Base-by-base conservation (phyloP, 1,140 invertebrate species). In the Nymphalis io region DNA sequence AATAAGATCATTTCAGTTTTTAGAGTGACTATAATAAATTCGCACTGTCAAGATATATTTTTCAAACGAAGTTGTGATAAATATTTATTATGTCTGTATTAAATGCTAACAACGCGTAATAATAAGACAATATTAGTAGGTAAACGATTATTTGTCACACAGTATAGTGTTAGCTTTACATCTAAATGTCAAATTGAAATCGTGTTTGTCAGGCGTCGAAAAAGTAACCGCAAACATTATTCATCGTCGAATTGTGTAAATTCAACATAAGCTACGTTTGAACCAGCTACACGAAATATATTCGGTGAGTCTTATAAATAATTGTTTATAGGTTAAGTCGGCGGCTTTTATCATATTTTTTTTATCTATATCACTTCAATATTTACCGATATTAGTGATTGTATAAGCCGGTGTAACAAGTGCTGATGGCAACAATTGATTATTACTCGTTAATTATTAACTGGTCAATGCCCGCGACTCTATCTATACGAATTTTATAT, bases 151-250 rank as follows among this genome's bases (percentile, higher is more conserved):
- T 23, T 58, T 20, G 33, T 38, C 23, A 10, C 27, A 33, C 27
- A 61, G 60, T 61, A 10, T 61, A 15, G 11, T 18, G 1, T 6
- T 8, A 4, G 6, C 40, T 42, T 61, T 42, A 61, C 18, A 15
- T 10, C 8, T 27, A 63, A 51, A 63, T 63, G 60, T 63, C 60
- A 63, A 51, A 63, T 42, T 51, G 48, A 27, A 53, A 63, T 63
- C 46, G n/a, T 48, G 15, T 51, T 48, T 46, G 60, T 63, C 23
- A 16, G 16, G 15, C 46, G 44, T 44, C 48, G 11, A 63, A 63
- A 51, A 39, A 27, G 46, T 27, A 55, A 55, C 51, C 51, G 51
- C 51, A 55, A 15, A 5, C 18, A 15, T 55, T 23, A 55, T 55
- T 55, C 51, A 27, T 1, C n/a, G 12, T 13, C 21, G 23, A 27